Evolutionary conservation across 2,797 vertebrate genomes (phyloP), one percentile per base, ranked within the genome.

Genomic region (Pangasius macronema): DNA sequence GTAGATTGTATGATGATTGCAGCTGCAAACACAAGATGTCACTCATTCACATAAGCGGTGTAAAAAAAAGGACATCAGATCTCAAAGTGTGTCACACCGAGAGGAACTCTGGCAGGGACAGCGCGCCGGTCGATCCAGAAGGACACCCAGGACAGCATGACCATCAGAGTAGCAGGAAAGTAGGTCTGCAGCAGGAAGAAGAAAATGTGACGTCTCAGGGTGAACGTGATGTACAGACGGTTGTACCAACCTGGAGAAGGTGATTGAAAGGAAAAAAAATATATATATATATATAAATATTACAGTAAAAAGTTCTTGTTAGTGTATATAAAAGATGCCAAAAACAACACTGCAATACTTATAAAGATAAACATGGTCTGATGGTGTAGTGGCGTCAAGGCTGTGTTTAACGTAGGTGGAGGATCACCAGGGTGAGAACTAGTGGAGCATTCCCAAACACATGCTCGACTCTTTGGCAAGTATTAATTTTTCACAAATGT

Each of bases 121-220:
- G 96, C 96, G 85, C 96, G 93, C 59, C 96, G 95, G 91, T 97
- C 96, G 8, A 97, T 96, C 96, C 96, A 97, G 93, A 96, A 96
- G 36, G 96, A 80, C 77, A 80, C 77, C 77, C 77, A 80, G 55
- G 77, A 80, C 89, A 97, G 87, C 96, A 97, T 97, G 90, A 97
- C 96, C 96, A 97, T 97, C 79, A 97, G 92, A 5, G 96, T 96
- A 53, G 96, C 96, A 0, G 96, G 96, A 87, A 96, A 97, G 89
- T 97, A 96, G 49, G 96, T 97, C 93, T 97, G 96, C 81, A 97
- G 95, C 93, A 97, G 93, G 92, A 96, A 97, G 89, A 97, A 97
- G 93, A 97, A 97, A 91, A 97, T 95, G 93, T 96, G 95, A 0
- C 96, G 95, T 11, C 96, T 94, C 90, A 97, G 94, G 46, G 96